These are phyloP conservation scores for Ataeniobius toweri DNA, from an alignment of 2,797 vertebrate genomes.

Conservation along the genomic window DNA sequence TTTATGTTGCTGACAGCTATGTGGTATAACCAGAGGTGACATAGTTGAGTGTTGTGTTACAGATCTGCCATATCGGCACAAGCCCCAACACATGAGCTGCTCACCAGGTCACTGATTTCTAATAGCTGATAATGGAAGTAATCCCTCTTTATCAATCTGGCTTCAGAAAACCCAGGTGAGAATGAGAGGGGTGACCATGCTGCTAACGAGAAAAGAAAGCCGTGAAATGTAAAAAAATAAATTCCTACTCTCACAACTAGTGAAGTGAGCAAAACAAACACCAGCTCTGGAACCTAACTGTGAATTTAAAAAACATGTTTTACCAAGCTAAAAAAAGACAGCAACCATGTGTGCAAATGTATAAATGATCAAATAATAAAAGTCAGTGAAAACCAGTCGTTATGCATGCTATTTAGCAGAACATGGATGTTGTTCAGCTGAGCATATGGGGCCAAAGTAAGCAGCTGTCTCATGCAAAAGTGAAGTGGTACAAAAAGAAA, in stretches of 20 bases:
- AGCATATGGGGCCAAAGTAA: neutral
- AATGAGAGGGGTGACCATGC: neutral
- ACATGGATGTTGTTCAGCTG: neutral
- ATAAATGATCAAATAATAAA: neutral
- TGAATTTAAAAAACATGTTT: neutral
- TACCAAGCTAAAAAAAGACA: neutral
- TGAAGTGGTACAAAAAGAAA: neutral
- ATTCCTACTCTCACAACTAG: neutral
- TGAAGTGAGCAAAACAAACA: neutral
- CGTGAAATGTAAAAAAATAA: neutral
- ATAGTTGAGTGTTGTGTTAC: constrained; percentile 61
- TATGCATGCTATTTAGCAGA: too few relatives aligned
- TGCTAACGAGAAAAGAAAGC: neutral
- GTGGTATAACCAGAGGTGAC: constrained; percentile 44
- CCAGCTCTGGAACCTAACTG: neutral
- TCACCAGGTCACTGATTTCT: neutral
- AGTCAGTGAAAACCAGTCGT: too few relatives aligned
- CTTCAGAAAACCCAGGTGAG: neutral
- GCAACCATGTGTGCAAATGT: neutral
- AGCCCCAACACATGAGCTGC: constrained; percentile 18
- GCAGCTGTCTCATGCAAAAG: neutral
- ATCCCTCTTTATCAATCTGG: neutral
- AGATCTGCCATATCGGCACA: constrained; percentile 12
- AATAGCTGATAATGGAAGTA: constrained; percentile 8
- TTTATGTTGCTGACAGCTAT: constrained; percentile 51